Conservation (phyloP, 2,797 vertebrate species). For the Thalassophryne amazonica region DNA sequence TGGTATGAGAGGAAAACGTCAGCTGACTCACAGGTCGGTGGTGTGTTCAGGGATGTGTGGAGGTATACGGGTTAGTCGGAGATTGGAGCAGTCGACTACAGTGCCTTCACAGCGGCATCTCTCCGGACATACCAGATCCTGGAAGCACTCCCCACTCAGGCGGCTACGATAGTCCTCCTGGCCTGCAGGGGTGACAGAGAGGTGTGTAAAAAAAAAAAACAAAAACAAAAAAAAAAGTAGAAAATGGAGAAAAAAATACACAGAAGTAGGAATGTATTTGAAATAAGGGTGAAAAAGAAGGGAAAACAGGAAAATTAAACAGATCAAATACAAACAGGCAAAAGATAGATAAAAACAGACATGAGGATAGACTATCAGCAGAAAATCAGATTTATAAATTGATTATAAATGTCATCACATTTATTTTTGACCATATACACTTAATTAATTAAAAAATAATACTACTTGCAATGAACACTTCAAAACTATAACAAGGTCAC, state of each 20-base stretch:
- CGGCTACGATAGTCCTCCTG: slow-evolving; percentile 93
- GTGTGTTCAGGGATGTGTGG: slow-evolving; percentile 90
- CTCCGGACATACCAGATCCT: slow-evolving; percentile 94
- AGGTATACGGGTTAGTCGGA: slow-evolving; percentile 87
- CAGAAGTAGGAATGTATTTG: background rate
- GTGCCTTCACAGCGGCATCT: slow-evolving; percentile 95
- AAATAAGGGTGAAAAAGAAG: background rate
- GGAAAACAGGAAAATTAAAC: background rate
- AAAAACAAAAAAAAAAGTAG: background rate
- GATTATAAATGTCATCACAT: background rate
- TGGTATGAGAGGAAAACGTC: background rate
- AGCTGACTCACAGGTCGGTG: slow-evolving; percentile 88
- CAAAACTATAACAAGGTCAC: no score
- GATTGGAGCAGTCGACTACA: slow-evolving; percentile 95
- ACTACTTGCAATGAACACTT: no score
- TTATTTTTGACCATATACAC: background rate
- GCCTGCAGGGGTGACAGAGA: slow-evolving; percentile 70
- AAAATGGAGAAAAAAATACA: background rate
- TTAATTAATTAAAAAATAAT: no score
- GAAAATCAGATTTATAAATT: background rate
- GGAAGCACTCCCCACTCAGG: slow-evolving; percentile 91
- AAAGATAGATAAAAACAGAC: background rate
- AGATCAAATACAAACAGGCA: background rate
- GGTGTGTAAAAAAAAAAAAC: slow-evolving; percentile 8
- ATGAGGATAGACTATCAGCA: background rate